Conservation (phyloP, 2,888 invertebrate species). For the Mylabris sibirica region DNA sequence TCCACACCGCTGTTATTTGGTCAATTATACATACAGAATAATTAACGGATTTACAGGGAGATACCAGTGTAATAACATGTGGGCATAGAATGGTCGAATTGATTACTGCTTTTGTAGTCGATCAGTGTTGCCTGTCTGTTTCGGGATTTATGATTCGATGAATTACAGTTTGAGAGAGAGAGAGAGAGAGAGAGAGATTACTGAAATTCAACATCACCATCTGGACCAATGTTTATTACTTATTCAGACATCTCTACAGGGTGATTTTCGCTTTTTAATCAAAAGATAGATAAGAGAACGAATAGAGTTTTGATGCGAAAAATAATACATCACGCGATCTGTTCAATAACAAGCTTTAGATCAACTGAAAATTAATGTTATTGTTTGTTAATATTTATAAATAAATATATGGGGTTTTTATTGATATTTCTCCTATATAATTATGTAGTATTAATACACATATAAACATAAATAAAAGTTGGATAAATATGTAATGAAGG, state of each 20-base stretch:
- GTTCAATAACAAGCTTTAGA: too few relatives aligned
- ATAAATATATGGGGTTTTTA: neutral
- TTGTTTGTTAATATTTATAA: too few relatives aligned
- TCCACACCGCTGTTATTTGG: conserved; percentile 23
- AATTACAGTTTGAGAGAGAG: conserved; percentile 28
- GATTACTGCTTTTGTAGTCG: conserved; percentile 56
- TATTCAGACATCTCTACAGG: conserved; percentile 11
- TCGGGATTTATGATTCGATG: conserved; percentile 44
- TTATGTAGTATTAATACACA: conserved; percentile 33
- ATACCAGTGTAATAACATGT: conserved; percentile 55
- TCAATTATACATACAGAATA: conserved; percentile 46
- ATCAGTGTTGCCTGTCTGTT: conserved; percentile 51
- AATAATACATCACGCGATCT: too few relatives aligned
- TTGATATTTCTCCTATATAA: conserved; percentile 32
- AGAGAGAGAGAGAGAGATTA: conserved; percentile 18
- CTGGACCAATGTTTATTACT: neutral
- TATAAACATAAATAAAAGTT: conserved; percentile 35
- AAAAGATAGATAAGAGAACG: too few relatives aligned
- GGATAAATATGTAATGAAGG: conserved; percentile 33
- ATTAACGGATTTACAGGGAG: conserved; percentile 54
- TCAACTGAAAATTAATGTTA: too few relatives aligned
- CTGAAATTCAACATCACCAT: conserved; percentile 35
- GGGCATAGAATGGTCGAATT: conserved; percentile 53
- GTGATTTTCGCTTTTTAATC: neutral
- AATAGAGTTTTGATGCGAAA: too few relatives aligned